phyloP scores from a whole-genome alignment of 2,888 invertebrate species.

The Brachynemurus nebulosus region DNA sequence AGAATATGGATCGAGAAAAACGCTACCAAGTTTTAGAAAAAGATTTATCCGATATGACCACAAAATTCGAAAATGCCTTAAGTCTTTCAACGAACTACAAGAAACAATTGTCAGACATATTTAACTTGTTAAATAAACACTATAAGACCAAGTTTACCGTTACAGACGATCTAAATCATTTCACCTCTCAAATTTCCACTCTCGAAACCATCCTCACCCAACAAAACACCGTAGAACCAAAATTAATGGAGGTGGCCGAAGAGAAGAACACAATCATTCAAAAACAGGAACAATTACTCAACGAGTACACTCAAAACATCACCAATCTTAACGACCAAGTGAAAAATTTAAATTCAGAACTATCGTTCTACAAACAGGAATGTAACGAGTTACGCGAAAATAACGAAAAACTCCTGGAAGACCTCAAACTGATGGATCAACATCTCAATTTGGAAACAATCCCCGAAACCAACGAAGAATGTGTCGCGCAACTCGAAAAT shows the following conservation, averaged over 20 bases:
- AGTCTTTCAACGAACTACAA: neutral
- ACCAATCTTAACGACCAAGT: constrained; percentile 29
- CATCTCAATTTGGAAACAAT: constrained; percentile 55
- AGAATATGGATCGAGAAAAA: too few species aligned
- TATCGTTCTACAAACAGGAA: constrained; percentile 41
- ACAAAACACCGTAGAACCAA: constrained; percentile 40
- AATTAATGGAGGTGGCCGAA: constrained; percentile 40
- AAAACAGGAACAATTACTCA: constrained; percentile 30
- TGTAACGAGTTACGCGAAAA: constrained; percentile 53
- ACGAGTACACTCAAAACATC: constrained; percentile 27
- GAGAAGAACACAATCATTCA: constrained; percentile 29
- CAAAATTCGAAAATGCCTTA: neutral
- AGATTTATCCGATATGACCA: neutral
- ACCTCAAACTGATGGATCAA: constrained; percentile 47
- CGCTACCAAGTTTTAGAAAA: neutral
- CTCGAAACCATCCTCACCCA: too few species aligned
- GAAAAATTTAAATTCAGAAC: constrained; percentile 26
- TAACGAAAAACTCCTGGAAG: constrained; percentile 52
- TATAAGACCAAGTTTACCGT: too few species aligned
- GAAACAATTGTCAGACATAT: neutral
- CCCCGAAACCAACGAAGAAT: constrained; percentile 58
- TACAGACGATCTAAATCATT: too few species aligned
- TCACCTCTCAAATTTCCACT: too few species aligned
- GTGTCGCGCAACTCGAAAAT: constrained; percentile 44
- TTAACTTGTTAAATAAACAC: constrained; percentile 3